Percentiles rank a stretch among this genome's conserved stretches.
These are phyloP conservation scores for Trachops cirrhosus DNA, from an alignment of 2,797 vertebrate species.

Conservation along the genomic window DNA sequence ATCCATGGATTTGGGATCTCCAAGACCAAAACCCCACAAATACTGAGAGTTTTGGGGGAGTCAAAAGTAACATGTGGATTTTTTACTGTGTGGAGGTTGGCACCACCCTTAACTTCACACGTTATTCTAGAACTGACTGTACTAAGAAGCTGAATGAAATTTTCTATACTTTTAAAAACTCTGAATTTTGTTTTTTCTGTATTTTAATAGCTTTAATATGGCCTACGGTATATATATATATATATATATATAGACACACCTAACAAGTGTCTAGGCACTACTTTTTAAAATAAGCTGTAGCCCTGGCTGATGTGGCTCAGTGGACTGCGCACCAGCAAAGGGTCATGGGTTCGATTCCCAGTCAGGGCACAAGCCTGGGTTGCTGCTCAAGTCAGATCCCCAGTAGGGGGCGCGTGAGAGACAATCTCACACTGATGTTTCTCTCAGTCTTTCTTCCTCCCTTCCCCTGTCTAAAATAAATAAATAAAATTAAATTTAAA, in stretches of 20 bases:
- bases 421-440: too few relatives aligned
- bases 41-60: neutral
- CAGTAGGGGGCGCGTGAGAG: too few relatives aligned
- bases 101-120: neutral
- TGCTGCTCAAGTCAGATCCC: too few relatives aligned
- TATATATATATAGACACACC: too few relatives aligned
- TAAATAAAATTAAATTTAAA: too few relatives aligned
- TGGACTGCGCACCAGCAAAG: too few relatives aligned
- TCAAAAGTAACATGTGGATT: neutral
- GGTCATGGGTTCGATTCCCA: too few relatives aligned
- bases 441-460: too few relatives aligned
- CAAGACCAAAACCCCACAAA: neutral
- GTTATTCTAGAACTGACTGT: neutral
- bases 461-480: too few relatives aligned
- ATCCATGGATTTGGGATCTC: neutral
- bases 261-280: neutral
- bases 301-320: too few relatives aligned
- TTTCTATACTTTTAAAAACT: neutral
- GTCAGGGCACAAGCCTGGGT: too few relatives aligned
- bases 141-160: neutral
- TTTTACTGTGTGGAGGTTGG: neutral
- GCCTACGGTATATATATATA: neutral
- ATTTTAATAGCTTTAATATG: constrained; percentile 13
- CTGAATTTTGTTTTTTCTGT: neutral
- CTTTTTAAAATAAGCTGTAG: neutral